Conservation (phyloP, 2,888 invertebrate species). For the Autographa gamma region DNA sequence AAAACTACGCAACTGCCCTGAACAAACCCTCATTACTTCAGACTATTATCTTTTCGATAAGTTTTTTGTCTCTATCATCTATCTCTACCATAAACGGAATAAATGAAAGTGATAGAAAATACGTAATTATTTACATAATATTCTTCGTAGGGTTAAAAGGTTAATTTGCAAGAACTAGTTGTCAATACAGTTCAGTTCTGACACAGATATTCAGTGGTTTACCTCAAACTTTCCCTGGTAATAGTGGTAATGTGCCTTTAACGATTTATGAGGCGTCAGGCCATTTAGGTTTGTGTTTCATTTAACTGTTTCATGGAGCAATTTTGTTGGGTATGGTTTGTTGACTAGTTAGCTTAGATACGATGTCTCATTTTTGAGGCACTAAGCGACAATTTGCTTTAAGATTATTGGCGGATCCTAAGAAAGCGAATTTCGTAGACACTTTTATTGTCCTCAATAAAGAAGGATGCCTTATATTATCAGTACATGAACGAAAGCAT, state of each 20-base stretch:
- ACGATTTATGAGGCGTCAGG: constrained; percentile 31
- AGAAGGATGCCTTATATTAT: too few species aligned
- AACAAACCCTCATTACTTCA: neutral
- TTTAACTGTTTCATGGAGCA: constrained; percentile 25
- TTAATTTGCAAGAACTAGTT: constrained; percentile 24
- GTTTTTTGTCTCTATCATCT: neutral
- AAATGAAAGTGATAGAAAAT: neutral
- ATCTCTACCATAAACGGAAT: neutral
- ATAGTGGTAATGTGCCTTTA: constrained; percentile 28
- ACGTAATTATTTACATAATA: neutral
- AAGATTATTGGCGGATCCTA: too few species aligned
- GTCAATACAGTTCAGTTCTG: constrained; percentile 34
- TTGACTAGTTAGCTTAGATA: neutral
- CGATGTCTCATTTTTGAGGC: too few species aligned
- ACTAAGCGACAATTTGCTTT: too few species aligned
- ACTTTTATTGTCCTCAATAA: too few species aligned
- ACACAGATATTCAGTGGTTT: constrained; percentile 36
- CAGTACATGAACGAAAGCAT: too few species aligned
- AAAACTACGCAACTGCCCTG: neutral
- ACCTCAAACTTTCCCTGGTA: constrained; percentile 45
- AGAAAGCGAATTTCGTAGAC: too few species aligned
- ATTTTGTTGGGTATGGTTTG: constrained; percentile 7
- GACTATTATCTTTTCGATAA: too few species aligned
- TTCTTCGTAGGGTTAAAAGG: constrained; percentile 23
- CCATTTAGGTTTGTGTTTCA: constrained; percentile 37